Base-by-base conservation (phyloP, 2,113 vertebrate species). In the Gambusia holbrooki region DNA sequence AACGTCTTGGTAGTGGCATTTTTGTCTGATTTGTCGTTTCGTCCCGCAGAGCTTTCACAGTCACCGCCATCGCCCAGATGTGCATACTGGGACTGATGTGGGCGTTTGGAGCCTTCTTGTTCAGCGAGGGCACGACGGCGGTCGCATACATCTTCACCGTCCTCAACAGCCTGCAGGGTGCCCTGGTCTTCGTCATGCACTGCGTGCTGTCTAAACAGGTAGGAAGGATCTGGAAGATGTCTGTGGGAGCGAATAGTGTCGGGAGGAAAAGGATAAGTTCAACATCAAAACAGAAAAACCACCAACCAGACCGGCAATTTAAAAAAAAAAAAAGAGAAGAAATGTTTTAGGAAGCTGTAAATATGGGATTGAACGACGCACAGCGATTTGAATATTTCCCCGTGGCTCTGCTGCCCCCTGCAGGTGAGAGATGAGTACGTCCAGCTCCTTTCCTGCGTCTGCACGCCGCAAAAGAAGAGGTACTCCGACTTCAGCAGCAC, bases 161-260 rank as follows among this genome's bases (percentile, higher is more conserved):
- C 80, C 91, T 96, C 80, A 97, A 96, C 94, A 94, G 94, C 88
- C 89, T 97, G 5, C 96, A 97, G 83, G 96, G 96, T 15, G 68
- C 89, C 19, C 93, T 97, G 81, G 88, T 97, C 70, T 97, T 96
- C 25, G 1, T 96, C 86, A 92, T 96, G 86, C 95, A 97, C 88
- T 97, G 96, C 76, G 87, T 97, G 13, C 89, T 97, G 83, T 96
- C 95, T 25, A 96, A 95, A 90, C 94, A 94, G 95, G 96, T 97
- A 79, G 22, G 71, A 51, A 58, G 9, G 45, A 58, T 17, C 28
- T 14, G 7, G 28, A 11, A 3, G 51, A 4, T n/a, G 15, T 73
- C 48, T 64, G 29, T 80, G 40, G 45, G 22, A 45, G n/a, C 0
- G 48, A 62, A 45, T 60, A 8, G 40, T 42, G 0, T 0, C 5